These are phyloP conservation scores for Aleiodes sp. DNA, from an alignment of 1,140 invertebrate species.

Conservation along the genomic window DNA sequence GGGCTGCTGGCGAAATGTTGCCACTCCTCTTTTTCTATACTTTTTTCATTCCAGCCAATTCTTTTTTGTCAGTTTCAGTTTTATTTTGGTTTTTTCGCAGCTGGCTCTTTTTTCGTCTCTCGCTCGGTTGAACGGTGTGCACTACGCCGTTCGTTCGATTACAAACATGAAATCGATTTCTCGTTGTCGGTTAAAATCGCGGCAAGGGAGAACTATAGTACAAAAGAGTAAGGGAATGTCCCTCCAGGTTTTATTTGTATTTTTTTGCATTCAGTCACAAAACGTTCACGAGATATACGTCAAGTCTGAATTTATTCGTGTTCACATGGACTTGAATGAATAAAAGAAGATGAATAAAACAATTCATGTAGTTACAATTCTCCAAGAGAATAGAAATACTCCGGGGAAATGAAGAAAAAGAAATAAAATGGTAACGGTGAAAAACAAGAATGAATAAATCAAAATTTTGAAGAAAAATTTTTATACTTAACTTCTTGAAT, in stretches of 20 bases:
- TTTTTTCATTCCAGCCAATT: neutral
- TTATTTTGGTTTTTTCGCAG: conserved; percentile 22
- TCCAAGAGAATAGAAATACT: neutral
- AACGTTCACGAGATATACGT: conserved; percentile 13
- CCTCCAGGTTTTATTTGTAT: conserved; percentile 6
- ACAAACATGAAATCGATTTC: conserved; percentile 60
- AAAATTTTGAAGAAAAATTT: neutral
- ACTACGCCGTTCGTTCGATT: conserved; percentile 45
- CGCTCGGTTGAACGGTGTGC: neutral
- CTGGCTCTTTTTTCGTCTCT: conserved; percentile 33
- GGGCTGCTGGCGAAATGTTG: neutral
- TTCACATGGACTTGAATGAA: conserved; percentile 46
- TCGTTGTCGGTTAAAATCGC: conserved; percentile 44
- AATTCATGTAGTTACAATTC: conserved; percentile 25
- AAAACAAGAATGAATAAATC: neutral
- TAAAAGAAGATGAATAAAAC: neutral
- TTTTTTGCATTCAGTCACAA: neutral
- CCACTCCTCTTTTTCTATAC: neutral
- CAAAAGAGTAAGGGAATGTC: no score
- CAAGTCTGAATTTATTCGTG: conserved; percentile 51
- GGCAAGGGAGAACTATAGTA: conserved; percentile 45
- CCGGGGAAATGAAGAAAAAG: neutral
- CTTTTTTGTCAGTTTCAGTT: conserved; percentile 24
- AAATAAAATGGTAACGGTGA: neutral
- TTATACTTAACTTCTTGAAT: neutral